Percentiles rank a stretch among this genome's conserved stretches.
Conservation (phyloP, 2,797 vertebrate genomes). For the Myotis myotis region DNA sequence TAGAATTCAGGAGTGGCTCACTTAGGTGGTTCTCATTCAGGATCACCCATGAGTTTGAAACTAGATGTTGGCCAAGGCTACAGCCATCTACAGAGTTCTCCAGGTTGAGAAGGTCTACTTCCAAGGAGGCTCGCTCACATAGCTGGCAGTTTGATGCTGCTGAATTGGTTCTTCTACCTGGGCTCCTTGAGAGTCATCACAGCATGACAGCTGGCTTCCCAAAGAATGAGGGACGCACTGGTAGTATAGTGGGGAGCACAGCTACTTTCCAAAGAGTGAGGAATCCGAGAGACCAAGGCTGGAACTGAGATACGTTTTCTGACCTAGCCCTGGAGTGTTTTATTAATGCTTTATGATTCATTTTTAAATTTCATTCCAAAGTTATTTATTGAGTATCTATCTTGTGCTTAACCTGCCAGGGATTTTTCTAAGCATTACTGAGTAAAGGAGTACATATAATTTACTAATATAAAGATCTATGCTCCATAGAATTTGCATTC, state of each 20-base stretch:
- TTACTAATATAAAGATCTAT: neutral
- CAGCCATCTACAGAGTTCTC: neutral
- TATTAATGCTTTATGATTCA: neutral
- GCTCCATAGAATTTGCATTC: neutral
- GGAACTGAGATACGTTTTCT: neutral
- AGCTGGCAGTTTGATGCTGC: neutral
- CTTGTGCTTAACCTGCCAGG: neutral
- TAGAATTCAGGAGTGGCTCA: neutral
- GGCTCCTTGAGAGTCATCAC: neutral
- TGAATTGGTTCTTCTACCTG: neutral
- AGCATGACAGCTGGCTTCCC: too few relatives aligned
- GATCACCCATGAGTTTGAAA: neutral
- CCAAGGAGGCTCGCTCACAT: neutral
- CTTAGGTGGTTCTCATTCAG: neutral
- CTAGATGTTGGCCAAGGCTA: neutral
- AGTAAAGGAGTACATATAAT: neutral
- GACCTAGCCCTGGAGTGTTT: neutral
- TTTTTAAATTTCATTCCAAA: neutral
- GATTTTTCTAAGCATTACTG: neutral
- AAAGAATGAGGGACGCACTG: too few relatives aligned
- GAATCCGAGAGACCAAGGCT: neutral
- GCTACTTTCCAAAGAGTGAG: neutral
- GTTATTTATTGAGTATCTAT: neutral
- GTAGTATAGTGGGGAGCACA: too few relatives aligned
- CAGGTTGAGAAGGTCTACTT: neutral